Evolutionary conservation across 2,888 invertebrate genomes (phyloP).

Genomic region (Halictus ligatus): DNA sequence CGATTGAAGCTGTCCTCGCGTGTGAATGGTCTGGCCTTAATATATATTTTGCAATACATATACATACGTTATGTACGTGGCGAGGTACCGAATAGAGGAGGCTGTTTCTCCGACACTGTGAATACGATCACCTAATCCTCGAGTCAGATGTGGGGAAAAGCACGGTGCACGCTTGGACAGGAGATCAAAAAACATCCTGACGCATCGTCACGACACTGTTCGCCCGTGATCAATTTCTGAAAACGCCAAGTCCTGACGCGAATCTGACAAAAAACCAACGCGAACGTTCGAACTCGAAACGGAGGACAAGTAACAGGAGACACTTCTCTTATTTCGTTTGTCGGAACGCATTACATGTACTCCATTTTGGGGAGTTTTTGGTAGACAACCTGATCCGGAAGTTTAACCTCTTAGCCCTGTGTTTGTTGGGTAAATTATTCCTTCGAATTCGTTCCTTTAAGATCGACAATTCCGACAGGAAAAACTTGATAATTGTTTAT

Average conservation of each 20-base stretch:
- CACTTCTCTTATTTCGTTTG: neutral
- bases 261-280: neutral
- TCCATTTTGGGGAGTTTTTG: neutral
- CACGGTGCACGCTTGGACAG: conserved; percentile 5
- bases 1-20: conserved; percentile 49
- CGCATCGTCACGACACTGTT: neutral
- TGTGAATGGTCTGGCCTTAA: conserved; percentile 67
- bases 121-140: conserved; percentile 62
- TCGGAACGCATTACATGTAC: neutral
- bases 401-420: neutral
- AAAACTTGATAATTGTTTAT: neutral
- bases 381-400: neutral
- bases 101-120: conserved; percentile 65
- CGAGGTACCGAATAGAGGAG: conserved; percentile 28
- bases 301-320: neutral
- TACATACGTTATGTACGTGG: conserved; percentile 42
- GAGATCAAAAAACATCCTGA: neutral
- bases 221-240: neutral
- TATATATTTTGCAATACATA: conserved; percentile 71
- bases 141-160: conserved; percentile 45
- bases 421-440: neutral
- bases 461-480: neutral
- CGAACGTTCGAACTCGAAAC: neutral
- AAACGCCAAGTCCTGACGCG: neutral
- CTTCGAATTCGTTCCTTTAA: neutral